Percentiles rank a stretch among this genome's conserved stretches.
phyloP scores from a whole-genome alignment of 2,797 vertebrate genomes.

The Parauchenoglanis ngamensis region DNA sequence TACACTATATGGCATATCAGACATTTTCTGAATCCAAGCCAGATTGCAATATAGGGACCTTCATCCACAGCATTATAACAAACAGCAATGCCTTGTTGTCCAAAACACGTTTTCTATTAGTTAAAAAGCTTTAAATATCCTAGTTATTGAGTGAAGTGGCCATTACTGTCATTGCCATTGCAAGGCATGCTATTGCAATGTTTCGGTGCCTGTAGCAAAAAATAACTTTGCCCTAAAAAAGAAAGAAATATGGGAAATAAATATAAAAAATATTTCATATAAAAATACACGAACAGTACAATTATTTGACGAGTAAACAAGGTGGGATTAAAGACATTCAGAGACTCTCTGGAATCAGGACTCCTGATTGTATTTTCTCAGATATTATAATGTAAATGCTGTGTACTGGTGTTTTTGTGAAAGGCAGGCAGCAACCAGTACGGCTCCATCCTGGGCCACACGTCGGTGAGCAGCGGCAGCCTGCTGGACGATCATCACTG shows the following conservation, averaged over 20 bases:
- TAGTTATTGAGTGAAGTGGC: not conserved
- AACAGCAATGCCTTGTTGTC: not conserved
- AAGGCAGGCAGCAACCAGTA: conserved; percentile 92
- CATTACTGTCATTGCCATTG: not conserved
- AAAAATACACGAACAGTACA: not conserved
- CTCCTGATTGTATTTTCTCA: not conserved
- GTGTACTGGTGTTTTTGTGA: not conserved
- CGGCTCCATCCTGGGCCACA: conserved; percentile 93
- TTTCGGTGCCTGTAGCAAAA: not conserved
- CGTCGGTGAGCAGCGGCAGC: conserved; percentile 90
- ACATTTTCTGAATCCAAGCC: not conserved
- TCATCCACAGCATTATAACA: not conserved
- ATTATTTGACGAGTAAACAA: not conserved
- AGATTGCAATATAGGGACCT: not conserved
- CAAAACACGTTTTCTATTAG: not conserved
- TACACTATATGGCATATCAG: not conserved
- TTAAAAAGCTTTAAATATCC: not conserved
- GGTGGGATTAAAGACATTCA: not conserved
- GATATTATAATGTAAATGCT: not conserved
- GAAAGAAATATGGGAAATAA: not conserved
- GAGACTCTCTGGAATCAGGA: not conserved
- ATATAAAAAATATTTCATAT: not conserved
- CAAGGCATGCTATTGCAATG: not conserved
- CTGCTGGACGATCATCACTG: conserved; percentile 96
- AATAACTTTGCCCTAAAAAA: not conserved